A percentile compares a stretch with the other conserved stretches of the same genome.
phyloP scores from a whole-genome alignment of 1,140 invertebrate genomes.

The Dinoponera quadriceps region DNA sequence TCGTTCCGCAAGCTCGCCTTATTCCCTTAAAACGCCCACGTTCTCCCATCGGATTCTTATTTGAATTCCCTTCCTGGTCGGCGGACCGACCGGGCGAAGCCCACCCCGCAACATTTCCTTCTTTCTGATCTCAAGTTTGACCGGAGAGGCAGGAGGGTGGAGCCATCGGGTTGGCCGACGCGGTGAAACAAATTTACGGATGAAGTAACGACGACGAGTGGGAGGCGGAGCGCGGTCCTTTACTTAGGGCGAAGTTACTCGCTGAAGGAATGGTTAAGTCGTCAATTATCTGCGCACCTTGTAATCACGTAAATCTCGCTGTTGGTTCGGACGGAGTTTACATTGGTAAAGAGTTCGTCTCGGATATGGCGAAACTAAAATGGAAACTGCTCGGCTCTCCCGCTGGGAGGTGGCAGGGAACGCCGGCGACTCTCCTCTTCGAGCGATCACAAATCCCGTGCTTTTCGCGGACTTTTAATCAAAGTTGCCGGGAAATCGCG shows the following conservation, averaged over 20 bases:
- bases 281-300: conserved; percentile 54
- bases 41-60: conserved; percentile 69
- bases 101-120: background rate
- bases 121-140: conserved; percentile 37
- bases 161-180: conserved; percentile 32
- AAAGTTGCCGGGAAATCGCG: background rate
- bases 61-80: conserved; percentile 73
- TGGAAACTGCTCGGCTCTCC: background rate
- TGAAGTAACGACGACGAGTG: conserved; percentile 30
- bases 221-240: conserved; percentile 40
- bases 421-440: background rate
- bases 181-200: conserved; percentile 56
- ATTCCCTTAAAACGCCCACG: conserved; percentile 67
- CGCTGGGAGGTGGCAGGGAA: no score
- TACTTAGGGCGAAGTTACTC: conserved; percentile 49
- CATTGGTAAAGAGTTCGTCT: conserved; percentile 18
- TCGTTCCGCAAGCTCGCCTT: conserved; percentile 36
- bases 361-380: background rate
- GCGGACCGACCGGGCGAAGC: conserved; percentile 44
- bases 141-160: conserved; percentile 4
- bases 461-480: background rate
- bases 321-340: conserved; percentile 35
- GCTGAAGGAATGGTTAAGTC: conserved; percentile 47
- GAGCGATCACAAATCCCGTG: background rate
- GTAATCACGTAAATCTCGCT: conserved; percentile 56